Conservation (phyloP, 2,113 vertebrate genomes). For the Dasypus novemcinctus region DNA sequence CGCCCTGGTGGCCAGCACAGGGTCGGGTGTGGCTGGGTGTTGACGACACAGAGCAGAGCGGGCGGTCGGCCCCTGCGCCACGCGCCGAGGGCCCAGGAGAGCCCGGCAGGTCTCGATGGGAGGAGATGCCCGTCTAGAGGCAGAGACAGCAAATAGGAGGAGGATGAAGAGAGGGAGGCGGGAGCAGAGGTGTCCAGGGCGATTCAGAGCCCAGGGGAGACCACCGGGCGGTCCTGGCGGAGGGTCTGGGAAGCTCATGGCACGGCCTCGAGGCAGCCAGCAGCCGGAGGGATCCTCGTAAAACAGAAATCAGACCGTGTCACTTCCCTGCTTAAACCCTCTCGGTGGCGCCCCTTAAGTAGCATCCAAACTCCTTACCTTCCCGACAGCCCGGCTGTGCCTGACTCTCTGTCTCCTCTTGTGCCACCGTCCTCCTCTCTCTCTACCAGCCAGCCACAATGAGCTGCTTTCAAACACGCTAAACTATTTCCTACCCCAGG, state of each 20-base stretch:
- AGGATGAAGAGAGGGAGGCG: no score
- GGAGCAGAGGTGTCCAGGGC: neutral
- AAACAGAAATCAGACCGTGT: neutral
- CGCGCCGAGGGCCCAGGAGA: neutral
- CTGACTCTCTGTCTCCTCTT: neutral
- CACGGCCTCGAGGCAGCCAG: neutral
- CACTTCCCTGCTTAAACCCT: neutral
- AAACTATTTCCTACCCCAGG: neutral
- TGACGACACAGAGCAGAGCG: no score
- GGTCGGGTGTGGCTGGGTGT: fast-evolving
- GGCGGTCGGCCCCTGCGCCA: neutral
- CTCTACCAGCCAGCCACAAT: neutral
- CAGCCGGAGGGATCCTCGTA: neutral
- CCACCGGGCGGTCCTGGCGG: neutral
- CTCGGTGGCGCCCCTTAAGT: neutral
- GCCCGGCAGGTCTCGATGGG: neutral
- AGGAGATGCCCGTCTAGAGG: no score
- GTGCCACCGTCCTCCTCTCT: fast-evolving
- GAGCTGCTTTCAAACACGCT: neutral
- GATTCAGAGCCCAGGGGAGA: neutral
- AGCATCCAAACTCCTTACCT: neutral
- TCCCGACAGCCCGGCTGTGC: neutral
- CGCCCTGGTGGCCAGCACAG: neutral
- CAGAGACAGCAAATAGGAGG: neutral
- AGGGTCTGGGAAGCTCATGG: neutral